These are phyloP conservation scores for Pteronotus mesoamericanus DNA, from an alignment of 2,797 vertebrate genomes.

Conservation along the genomic window DNA sequence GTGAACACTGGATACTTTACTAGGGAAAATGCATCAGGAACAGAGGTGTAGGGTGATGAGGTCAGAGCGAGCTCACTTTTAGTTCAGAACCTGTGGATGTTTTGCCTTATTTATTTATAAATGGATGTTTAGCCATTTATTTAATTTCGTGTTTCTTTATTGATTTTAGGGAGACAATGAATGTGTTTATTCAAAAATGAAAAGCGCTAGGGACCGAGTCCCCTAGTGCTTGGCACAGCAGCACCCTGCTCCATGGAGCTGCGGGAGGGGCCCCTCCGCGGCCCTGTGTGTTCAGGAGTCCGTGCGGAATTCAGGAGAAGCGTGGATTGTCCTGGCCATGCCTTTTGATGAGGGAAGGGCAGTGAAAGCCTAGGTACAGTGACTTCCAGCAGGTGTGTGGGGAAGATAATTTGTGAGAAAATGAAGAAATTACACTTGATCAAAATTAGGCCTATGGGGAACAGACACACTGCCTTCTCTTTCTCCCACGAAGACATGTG, in stretches of 20 bases:
- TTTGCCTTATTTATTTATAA: no score
- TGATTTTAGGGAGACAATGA: neutral
- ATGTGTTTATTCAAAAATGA: neutral
- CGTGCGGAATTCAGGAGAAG: accelerated
- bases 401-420: neutral
- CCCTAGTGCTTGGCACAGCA: neutral
- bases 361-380: neutral
- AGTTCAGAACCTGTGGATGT: neutral
- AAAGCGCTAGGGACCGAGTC: no score
- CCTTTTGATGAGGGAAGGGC: neutral
- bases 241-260: accelerated
- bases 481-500: no score
- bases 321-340: accelerated
- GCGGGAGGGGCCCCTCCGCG: accelerated
- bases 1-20: neutral
- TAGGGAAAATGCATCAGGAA: neutral
- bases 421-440: neutral
- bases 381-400: no score
- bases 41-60: neutral
- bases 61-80: neutral
- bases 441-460: neutral
- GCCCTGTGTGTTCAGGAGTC: neutral
- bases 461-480: accelerated
- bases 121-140: neutral
- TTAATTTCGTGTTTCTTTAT: neutral